Conservation (phyloP, 1,140 invertebrate species). For the Monochamus saltuarius region DNA sequence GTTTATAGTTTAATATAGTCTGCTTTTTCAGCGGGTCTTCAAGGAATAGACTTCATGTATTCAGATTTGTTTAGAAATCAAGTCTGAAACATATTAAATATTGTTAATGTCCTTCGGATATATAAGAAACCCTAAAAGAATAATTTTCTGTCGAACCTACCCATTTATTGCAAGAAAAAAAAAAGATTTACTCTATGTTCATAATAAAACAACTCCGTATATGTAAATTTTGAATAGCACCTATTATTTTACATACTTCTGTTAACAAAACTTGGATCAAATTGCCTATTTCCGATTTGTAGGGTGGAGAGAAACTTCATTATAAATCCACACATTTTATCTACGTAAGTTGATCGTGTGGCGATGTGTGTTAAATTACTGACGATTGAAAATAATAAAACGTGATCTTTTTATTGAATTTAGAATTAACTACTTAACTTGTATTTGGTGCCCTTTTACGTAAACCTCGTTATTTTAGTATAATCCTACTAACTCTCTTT, state of each 20-base stretch:
- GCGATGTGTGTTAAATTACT: constrained; percentile 11
- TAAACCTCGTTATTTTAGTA: constrained; percentile 7
- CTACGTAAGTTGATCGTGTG: constrained; percentile 17
- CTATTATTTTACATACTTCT: neutral
- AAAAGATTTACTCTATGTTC: too few species aligned
- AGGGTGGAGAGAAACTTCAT: constrained; percentile 37
- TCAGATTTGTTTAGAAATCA: too few species aligned
- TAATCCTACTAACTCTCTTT: constrained; percentile 23
- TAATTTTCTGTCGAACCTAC: too few species aligned
- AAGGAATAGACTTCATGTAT: too few species aligned
- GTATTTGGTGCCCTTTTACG: constrained; percentile 6
- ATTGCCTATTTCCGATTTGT: constrained; percentile 22
- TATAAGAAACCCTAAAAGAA: too few species aligned
- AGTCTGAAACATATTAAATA: too few species aligned
- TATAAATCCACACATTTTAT: constrained; percentile 20
- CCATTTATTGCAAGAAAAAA: too few species aligned
- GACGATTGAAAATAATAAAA: neutral
- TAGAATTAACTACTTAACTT: neutral
- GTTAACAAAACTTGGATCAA: neutral
- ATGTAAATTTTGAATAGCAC: neutral
- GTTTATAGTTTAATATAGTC: too few species aligned
- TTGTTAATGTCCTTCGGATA: too few species aligned
- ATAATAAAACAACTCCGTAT: too few species aligned
- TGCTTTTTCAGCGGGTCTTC: too few species aligned
- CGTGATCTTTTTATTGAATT: constrained; percentile 5